Base-by-base conservation (phyloP, 23 tunicate species). In the Styela plicata region DNA sequence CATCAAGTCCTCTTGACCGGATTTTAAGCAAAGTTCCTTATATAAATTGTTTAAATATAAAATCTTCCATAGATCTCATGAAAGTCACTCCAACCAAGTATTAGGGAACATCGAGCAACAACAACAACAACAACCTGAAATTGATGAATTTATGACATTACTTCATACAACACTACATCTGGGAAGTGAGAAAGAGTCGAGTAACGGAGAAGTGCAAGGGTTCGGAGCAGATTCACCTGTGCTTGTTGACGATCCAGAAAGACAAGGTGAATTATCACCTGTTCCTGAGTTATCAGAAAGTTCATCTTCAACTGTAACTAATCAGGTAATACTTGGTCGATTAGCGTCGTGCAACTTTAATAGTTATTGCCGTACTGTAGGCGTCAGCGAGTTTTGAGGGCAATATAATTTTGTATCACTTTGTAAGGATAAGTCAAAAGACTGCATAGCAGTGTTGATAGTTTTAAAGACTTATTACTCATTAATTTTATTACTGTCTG, bases 161-260 rank as follows among this genome's bases (percentile, higher is more conserved):
- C 88, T 91, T 28, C 97, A 91, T 83, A 87, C 91, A 26, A 91
- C 97, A 31, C 86, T 91, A 16, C 82, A 80, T 57, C 80, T 86
- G 63, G 85, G 53, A 52, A 85, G 89, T 25, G 85, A 75, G 35
- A 79, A 69, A 70, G 37, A 71, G 24, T 71, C 37, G 35, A 30
- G 3, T 71, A 26, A 21, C 13, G 36, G 7, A 16, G 77, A 71
- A 21, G 24, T 2, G 53, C 33, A 22, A 16, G 36, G 63, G n/a
- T n/a, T n/a, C n/a, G n/a, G n/a, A n/a, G 84, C 52, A 2, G 84
- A 85, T 7, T 29, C 80, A 3, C 32, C 86, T 20, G n/a, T n/a
- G 73, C 79, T 69, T 22, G 36, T 64, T 21, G 79, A 71, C n/a
- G 80, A 83, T 35, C 22, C 19, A 24, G 78, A 83, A 18, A 24